Conservation (phyloP, 1,140 invertebrate genomes). For the Drosophila jambulina region DNA sequence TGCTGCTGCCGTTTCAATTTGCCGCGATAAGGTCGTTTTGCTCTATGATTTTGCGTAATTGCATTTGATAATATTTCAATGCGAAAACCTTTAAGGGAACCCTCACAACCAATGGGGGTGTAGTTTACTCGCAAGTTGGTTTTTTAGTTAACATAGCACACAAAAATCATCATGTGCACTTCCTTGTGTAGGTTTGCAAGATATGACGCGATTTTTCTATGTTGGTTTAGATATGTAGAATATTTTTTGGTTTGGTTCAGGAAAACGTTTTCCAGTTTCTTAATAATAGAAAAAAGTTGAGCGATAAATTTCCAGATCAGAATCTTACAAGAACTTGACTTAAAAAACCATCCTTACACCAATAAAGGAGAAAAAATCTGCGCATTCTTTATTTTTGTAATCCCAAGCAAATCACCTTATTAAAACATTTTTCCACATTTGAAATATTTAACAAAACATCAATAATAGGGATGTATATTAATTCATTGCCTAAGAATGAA, state of each 20-base stretch:
- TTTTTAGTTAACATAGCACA: neutral
- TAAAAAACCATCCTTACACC: neutral
- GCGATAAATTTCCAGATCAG: neutral
- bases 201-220: neutral
- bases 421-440: neutral
- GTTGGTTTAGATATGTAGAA: neutral
- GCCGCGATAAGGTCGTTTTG: conserved; percentile 80
- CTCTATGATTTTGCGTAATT: conserved; percentile 79
- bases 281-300: neutral
- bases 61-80: conserved; percentile 80
- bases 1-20: conserved; percentile 64
- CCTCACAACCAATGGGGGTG: conserved; percentile 17
- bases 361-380: neutral
- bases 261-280: no score
- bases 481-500: neutral
- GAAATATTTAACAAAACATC: neutral
- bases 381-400: neutral
- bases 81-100: conserved; percentile 39
- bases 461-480: neutral
- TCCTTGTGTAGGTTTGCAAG: neutral
- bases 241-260: neutral
- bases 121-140: neutral
- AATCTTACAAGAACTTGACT: neutral
- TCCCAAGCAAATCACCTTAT: no score
- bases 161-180: neutral